phyloP scores from a whole-genome alignment of 2,113 vertebrate species.

The Mobula hypostoma region DNA sequence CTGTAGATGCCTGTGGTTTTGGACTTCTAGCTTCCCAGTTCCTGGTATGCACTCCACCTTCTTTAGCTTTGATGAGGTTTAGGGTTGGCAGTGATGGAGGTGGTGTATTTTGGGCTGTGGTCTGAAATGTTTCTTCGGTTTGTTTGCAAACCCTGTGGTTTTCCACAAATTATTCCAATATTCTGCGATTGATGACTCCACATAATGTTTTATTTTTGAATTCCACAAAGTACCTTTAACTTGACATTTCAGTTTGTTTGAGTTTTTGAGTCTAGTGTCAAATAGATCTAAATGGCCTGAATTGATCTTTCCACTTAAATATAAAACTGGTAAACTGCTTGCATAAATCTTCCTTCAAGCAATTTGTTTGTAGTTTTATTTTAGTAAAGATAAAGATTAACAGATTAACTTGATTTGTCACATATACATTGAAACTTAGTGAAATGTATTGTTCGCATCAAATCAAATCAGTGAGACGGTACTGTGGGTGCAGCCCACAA shows the following conservation, averaged over 20 bases:
- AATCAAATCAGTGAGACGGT: too few species aligned
- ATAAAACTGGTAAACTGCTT: background rate
- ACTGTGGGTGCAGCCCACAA: too few species aligned
- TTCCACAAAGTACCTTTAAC: background rate
- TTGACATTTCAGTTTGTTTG: background rate
- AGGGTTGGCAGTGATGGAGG: too few species aligned
- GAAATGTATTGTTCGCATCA: too few species aligned
- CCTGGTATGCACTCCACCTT: background rate
- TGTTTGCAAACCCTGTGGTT: background rate
- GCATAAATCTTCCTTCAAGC: background rate
- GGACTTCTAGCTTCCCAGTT: background rate
- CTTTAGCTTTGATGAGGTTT: background rate
- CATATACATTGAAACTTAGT: too few species aligned
- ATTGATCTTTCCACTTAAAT: background rate
- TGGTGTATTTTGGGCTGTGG: background rate
- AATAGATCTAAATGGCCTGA: background rate
- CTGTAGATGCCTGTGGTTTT: background rate
- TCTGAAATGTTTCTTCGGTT: background rate
- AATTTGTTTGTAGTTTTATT: background rate
- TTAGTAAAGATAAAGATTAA: background rate
- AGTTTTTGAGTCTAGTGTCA: too few species aligned
- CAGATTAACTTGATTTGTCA: too few species aligned
- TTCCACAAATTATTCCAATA: background rate
- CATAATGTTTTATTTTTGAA: slow-evolving; percentile 13
- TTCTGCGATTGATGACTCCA: background rate